Evolutionary conservation across 2,888 invertebrate genomes (phyloP), one percentile per base, ranked within the genome.

Genomic region (Acanthococcus lagerstroemiae): DNA sequence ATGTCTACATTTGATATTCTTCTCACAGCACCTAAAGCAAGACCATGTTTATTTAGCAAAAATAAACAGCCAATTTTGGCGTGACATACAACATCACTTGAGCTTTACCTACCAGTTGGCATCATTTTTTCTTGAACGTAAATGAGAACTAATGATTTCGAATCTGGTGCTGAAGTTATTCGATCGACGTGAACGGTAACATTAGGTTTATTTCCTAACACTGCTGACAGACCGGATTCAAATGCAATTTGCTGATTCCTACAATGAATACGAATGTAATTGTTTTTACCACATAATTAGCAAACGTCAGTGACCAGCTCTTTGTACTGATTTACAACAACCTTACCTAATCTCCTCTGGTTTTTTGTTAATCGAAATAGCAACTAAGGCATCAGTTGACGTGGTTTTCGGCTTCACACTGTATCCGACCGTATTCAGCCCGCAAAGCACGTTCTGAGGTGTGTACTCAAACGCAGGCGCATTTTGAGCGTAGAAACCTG

Each of bases 401-500:
- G 90, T 90, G 56, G 87, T 84, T 3, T 85, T 85, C 0, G 94
- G 90, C 70, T 95, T 83, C 21, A 87, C 84, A 71, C 90, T 92
- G 75, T 96, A 97, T 0, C 93, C 93, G 63, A 97, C 89, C 0
- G 95, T 90, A 78, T 95, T 97, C 75, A 97, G 95, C 50, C 92
- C 83, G 73, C 93, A 95, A 57, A 94, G 84, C 0, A 91, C 90
- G 76, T 96, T 96, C 72, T 91, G 87, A 65, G 88, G 86, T 55
- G 86, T 89, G 70, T 95, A 85, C 65, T 90, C 88, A 5, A 95
- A 83, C 0, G 92, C 86, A 1, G 84, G 85, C 5, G 86, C 86
- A 71, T 83, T 84, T 60, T 84, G 82, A 37, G 84, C 85, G 75
- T 89, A 93, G 74, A 86, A 92, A 0, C 86, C 85, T 78, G 76